These are phyloP conservation scores for Antigone vipio DNA, from an alignment of 2,113 vertebrate genomes.

Conservation along the genomic window DNA sequence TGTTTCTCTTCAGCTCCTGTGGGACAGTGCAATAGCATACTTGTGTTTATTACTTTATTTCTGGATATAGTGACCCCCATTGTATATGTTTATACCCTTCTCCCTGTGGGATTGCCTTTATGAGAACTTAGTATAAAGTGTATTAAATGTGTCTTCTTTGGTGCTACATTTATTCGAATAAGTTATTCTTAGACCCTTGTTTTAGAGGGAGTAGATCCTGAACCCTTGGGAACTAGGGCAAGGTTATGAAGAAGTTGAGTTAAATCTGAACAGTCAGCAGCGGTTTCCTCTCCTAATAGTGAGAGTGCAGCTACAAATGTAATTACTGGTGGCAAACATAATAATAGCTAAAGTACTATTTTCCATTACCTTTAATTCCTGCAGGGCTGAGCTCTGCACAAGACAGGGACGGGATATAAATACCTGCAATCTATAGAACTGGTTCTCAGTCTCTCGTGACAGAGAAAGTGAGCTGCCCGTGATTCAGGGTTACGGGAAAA, in stretches of 20 bases:
- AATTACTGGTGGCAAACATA: not conserved
- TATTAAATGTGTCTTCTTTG: not conserved
- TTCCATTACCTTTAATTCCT: not conserved
- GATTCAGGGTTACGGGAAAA: fast-evolving
- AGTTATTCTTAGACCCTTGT: not conserved
- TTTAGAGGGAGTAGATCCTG: not conserved
- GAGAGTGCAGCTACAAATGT: not conserved
- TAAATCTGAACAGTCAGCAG: not conserved
- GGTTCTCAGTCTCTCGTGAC: not conserved
- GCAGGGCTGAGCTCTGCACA: not conserved
- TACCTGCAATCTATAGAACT: not conserved
- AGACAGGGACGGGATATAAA: not conserved
- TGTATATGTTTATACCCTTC: not conserved
- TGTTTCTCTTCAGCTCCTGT: not conserved
- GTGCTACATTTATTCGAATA: not conserved
- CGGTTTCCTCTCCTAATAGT: not conserved
- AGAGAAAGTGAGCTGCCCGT: not conserved
- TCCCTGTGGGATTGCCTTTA: not conserved
- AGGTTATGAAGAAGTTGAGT: not conserved
- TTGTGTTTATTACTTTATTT: not conserved
- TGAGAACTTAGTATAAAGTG: not conserved
- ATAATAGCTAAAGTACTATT: not conserved
- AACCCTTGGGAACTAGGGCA: conserved; percentile 15
- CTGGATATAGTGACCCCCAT: not conserved
- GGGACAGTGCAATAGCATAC: not conserved